Percentiles rank a stretch among this genome's conserved stretches.
Conservation (phyloP, 2,888 invertebrate species). For the Lobophora halterata region DNA sequence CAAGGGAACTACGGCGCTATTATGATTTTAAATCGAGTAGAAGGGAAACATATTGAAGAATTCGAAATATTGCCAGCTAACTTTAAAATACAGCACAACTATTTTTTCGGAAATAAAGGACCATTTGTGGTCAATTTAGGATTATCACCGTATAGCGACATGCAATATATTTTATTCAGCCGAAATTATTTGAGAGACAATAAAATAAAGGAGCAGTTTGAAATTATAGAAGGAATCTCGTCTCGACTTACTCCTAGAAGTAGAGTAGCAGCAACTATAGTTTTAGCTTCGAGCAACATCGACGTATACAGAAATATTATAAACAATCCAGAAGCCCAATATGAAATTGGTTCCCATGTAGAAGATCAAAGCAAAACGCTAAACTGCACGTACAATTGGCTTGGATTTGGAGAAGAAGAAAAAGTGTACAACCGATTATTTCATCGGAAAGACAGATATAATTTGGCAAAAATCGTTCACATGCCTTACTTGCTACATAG, state of each 20-base stretch:
- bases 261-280: constrained; percentile 94
- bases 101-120: constrained; percentile 93
- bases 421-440: constrained; percentile 88
- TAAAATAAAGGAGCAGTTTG: constrained; percentile 91
- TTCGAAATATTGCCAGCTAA: constrained; percentile 87
- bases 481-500: constrained; percentile 95
- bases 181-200: constrained; percentile 94
- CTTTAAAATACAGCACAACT: constrained; percentile 90
- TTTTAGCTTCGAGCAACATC: constrained; percentile 95
- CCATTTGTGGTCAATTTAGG: constrained; percentile 93
- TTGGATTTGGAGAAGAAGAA: constrained; percentile 88
- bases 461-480: constrained; percentile 94
- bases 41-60: constrained; percentile 85
- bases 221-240: constrained; percentile 82
- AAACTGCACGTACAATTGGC: constrained; percentile 97
- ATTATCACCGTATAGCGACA: constrained; percentile 91
- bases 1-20: constrained; percentile 91
- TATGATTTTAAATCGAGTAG: constrained; percentile 88
- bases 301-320: constrained; percentile 94
- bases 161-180: constrained; percentile 91
- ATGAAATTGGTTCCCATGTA: constrained; percentile 97
- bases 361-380: constrained; percentile 95
- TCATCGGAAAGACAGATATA: constrained; percentile 95
- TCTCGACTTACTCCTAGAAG: constrained; percentile 92
- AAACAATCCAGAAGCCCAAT: constrained; percentile 93